Percentiles rank a stretch among this genome's conserved stretches.
Evolutionary conservation across 1,140 invertebrate genomes (phyloP).

Genomic region (Aphelinus atriplicis): DNA sequence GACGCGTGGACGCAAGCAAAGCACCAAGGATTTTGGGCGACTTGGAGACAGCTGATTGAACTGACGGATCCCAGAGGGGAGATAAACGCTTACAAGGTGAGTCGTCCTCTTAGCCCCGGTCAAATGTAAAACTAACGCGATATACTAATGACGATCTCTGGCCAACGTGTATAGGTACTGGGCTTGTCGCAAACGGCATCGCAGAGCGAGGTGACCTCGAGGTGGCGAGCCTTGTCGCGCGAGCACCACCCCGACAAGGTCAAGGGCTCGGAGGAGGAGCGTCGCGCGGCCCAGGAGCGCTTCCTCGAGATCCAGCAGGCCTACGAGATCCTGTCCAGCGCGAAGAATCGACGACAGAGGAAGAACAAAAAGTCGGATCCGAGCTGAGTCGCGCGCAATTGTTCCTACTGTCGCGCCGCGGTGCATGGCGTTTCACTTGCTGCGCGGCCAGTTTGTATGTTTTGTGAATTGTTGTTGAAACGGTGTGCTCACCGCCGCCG

Average conservation of each 20-base stretch:
- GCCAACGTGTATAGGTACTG: slow-evolving; percentile 70
- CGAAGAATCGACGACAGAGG: slow-evolving; percentile 77
- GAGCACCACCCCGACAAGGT: slow-evolving; percentile 94
- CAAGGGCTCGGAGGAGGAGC: slow-evolving; percentile 73
- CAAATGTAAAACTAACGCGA: not conserved
- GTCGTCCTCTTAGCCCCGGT: slow-evolving; percentile 4
- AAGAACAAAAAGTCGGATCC: slow-evolving; percentile 74
- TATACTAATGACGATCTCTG: not conserved
- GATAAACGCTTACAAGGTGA: slow-evolving; percentile 87
- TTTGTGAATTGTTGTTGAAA: no score
- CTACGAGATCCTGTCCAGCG: slow-evolving; percentile 88
- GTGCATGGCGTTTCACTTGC: no score
- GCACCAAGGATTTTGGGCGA: slow-evolving; percentile 80
- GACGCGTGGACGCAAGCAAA: slow-evolving; percentile 80
- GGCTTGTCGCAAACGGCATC: slow-evolving; percentile 78
- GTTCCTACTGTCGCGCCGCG: no score
- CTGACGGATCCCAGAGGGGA: slow-evolving; percentile 89
- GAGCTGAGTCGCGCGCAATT: slow-evolving; percentile 1
- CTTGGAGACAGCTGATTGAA: slow-evolving; percentile 88
- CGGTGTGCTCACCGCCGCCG: no score
- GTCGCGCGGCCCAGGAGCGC: slow-evolving; percentile 78
- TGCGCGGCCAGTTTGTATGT: no score
- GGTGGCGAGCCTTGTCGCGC: slow-evolving; percentile 84
- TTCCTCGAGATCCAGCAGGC: slow-evolving; percentile 95
- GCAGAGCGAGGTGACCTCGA: slow-evolving; percentile 85